Conservation (phyloP, 2,113 vertebrate species). For the Rhea americana region DNA sequence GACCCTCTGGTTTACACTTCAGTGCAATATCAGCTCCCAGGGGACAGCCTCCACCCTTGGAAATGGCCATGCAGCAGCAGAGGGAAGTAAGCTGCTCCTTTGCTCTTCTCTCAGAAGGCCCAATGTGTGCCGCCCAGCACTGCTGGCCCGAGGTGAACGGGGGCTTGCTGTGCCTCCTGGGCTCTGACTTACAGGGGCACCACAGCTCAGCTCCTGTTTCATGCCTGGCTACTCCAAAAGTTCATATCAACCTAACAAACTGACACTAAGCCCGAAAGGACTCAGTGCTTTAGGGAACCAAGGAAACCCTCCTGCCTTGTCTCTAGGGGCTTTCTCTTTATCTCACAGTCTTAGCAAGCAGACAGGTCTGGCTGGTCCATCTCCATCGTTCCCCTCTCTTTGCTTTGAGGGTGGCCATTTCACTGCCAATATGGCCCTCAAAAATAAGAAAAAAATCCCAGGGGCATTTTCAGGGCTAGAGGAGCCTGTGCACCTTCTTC, state of each 20-base stretch:
- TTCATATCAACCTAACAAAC: rapidly evolving
- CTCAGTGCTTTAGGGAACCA: rapidly evolving
- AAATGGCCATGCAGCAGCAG: neutral
- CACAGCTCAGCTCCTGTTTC: neutral
- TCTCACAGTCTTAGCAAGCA: neutral
- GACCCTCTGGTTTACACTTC: no score
- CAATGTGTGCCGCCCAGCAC: neutral
- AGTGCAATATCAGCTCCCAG: no score
- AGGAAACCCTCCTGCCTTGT: neutral
- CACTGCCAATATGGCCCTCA: neutral
- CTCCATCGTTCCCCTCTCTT: neutral
- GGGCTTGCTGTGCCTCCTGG: rapidly evolving
- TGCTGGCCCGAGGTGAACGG: rapidly evolving
- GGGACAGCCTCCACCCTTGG: neutral
- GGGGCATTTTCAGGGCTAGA: neutral
- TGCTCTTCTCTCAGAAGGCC: no score
- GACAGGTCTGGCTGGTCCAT: neutral
- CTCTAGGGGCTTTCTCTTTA: neutral
- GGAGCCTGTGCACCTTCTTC: neutral
- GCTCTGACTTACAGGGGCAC: no score
- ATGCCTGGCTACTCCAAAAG: neutral
- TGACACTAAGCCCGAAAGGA: neutral
- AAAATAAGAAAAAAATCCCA: neutral
- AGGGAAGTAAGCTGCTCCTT: neutral
- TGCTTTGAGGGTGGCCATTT: neutral